Evolutionary conservation across 1,140 invertebrate genomes (phyloP), one percentile per base, ranked within the genome.

Genomic region (Aporrectodea caliginosa): DNA sequence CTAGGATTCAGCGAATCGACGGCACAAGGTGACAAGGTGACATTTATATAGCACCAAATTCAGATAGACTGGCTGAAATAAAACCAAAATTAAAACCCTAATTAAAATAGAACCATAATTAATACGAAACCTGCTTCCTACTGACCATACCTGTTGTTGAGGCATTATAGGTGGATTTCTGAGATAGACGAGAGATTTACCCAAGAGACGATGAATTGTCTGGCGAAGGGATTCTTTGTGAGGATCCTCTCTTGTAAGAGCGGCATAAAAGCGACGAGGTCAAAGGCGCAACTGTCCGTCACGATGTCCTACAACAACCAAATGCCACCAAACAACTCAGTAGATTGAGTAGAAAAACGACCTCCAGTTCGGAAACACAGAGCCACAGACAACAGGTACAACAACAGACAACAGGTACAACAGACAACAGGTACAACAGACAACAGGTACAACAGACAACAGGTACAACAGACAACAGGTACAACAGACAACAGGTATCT

Each of bases 221-320:
- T 90, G n/a, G 94, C 94, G 90, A 95, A 96, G 69, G 94, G 90
- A 89, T 94, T 95, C 87, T 93, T 94, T 16, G 94, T 93, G 88
- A 96, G 98, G 81, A 99, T 93, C 84, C 96, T 90, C 89, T 99
- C 97, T 78, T 96, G 90, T 35, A 99, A 89, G 72, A 98, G 86
- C 69, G 95, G 94, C 89, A 99, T 95, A 85, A 99, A 96, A 74
- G 92, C 91, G 70, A 93, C 92, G 78, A 99, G 87, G 86, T 99
- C 94, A 89, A 99, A 98, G 2, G 91, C 90, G 29, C 92, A 91
- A 87, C 93, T 96, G 88, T 98, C 96, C 1, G 95, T 95, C n/a
- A 99, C 96, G 89, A 98, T 98, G 89, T 99, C 97, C 95, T 97
- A 84, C n/a, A 86, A 83, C 29, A 35, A 82, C n/a, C n/a, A n/a